Percentiles rank a stretch among this genome's conserved stretches.
Evolutionary conservation across 2,113 vertebrate genomes (phyloP).

Genomic region (Columbina picui): DNA sequence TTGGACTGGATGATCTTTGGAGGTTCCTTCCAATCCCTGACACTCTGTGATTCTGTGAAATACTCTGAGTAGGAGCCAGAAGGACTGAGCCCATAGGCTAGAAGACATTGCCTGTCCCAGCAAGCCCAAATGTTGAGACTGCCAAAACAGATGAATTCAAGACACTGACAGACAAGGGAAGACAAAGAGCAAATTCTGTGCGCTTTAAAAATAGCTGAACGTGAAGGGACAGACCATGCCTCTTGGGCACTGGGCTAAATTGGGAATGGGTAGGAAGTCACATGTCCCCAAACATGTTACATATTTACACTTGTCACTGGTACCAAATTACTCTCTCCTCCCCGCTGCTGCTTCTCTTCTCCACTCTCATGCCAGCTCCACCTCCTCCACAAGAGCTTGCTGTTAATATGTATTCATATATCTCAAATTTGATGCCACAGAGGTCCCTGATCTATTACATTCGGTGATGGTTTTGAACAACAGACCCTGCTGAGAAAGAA

Average conservation of each 20-base stretch:
- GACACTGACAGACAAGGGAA: constrained; percentile 11
- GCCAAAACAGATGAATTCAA: constrained; percentile 13
- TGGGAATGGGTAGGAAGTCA: constrained; percentile 50
- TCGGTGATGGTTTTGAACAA: background rate
- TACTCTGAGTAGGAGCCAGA: background rate
- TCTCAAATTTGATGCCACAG: background rate
- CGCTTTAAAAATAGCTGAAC: constrained; percentile 1
- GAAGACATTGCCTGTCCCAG: background rate
- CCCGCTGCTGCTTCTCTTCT: background rate
- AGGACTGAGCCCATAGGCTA: background rate
- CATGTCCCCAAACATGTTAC: constrained; percentile 2
- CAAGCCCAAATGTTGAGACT: constrained; percentile 7
- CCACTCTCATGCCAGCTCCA: background rate
- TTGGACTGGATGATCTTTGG: no score
- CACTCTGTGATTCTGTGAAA: background rate
- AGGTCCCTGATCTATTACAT: background rate
- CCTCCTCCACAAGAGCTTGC: background rate
- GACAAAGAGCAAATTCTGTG: constrained; percentile 1
- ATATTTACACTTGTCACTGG: constrained; percentile 3
- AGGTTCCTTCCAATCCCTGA: no score
- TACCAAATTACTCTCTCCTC: background rate
- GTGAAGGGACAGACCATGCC: constrained; percentile 18
- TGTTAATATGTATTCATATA: background rate
- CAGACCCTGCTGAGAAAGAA: background rate
- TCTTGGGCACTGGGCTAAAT: constrained; percentile 35